phyloP scores from a whole-genome alignment of 1,140 invertebrate genomes.

The Chrysomallon squamiferum region DNA sequence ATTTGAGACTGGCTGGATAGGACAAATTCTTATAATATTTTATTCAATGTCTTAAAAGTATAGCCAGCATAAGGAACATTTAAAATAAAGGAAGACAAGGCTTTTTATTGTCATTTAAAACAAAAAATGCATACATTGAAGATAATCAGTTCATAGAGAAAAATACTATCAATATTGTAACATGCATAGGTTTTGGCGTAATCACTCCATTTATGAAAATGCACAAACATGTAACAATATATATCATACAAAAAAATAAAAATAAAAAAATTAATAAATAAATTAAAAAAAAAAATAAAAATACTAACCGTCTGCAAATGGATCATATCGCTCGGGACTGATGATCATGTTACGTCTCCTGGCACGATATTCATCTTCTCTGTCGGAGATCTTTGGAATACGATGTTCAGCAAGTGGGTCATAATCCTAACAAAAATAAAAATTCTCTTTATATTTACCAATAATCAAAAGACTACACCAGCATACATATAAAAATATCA shows the following conservation, averaged over 20 bases:
- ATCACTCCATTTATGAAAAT: no score
- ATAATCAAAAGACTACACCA: neutral
- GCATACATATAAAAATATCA: neutral
- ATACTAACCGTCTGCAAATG: slow-evolving; percentile 93
- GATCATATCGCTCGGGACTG: slow-evolving; percentile 92
- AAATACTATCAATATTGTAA: no score
- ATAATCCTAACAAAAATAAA: slow-evolving; percentile 79
- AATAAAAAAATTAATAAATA: neutral
- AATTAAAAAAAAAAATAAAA: neutral
- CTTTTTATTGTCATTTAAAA: no score
- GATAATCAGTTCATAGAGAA: no score
- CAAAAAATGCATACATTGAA: no score
- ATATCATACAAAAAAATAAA: neutral
- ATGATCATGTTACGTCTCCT: slow-evolving; percentile 84
- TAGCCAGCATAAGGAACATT: no score
- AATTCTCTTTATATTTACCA: no score
- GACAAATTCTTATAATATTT: no score
- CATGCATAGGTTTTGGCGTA: no score
- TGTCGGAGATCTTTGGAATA: slow-evolving; percentile 84
- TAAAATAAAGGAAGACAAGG: no score
- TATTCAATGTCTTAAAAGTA: no score
- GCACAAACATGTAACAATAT: neutral
- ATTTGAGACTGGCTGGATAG: no score
- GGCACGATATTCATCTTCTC: slow-evolving; percentile 95
- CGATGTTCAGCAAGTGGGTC: slow-evolving; percentile 96